Conservation (phyloP, 2,888 invertebrate species). For the Ceramica pisi region DNA sequence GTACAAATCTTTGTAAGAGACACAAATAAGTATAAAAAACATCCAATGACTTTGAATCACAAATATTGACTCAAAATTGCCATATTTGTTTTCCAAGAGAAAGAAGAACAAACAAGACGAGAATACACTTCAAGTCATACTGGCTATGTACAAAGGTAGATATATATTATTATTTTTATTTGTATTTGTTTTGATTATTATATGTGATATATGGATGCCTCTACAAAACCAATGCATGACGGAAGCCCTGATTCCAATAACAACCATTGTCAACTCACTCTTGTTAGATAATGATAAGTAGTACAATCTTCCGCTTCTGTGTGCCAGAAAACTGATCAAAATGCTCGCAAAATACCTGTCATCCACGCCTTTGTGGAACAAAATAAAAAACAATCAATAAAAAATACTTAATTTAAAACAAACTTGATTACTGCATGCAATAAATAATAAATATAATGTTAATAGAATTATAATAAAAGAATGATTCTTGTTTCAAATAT, state of each 20-base stretch:
- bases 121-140: neutral
- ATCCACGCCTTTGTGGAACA: slow-evolving; percentile 77
- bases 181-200: neutral
- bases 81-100: neutral
- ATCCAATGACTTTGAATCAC: neutral
- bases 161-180: neutral
- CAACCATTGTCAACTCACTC: slow-evolving; percentile 70
- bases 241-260: slow-evolving; percentile 57
- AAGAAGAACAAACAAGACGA: neutral
- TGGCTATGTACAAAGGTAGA: neutral
- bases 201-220: slow-evolving; percentile 52
- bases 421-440: slow-evolving; percentile 25
- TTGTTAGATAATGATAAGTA: slow-evolving; percentile 64
- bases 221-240: slow-evolving; percentile 37
- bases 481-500: slow-evolving; percentile 3
- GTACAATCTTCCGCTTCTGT: slow-evolving; percentile 71
- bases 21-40: neutral
- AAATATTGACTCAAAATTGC: neutral
- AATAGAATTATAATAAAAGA: neutral
- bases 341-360: slow-evolving; percentile 75
- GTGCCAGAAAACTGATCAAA: slow-evolving; percentile 74
- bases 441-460: neutral
- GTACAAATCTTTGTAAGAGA: slow-evolving; percentile 9
- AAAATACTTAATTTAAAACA: slow-evolving; percentile 36
- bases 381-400: slow-evolving; percentile 68